phyloP scores from a whole-genome alignment of 2,888 invertebrate species.

The Megalurothrips usitatus region DNA sequence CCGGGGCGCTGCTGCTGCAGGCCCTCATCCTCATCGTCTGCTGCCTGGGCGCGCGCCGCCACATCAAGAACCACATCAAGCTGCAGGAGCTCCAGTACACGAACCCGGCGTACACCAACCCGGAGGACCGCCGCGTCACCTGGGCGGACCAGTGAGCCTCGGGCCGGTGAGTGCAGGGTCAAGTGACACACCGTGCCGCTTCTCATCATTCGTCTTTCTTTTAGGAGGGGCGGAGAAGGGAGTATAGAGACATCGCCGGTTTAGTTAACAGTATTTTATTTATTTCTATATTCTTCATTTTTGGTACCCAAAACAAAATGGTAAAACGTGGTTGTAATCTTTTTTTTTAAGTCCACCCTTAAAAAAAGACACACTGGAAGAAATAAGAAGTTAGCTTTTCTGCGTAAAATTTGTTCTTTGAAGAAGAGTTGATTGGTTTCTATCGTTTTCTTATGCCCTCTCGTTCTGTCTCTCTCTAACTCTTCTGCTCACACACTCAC shows the following conservation, averaged over 20 bases:
- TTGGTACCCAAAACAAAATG: constrained; percentile 20
- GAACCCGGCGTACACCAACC: constrained; percentile 34
- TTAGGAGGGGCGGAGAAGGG: neutral
- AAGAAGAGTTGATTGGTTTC: neutral
- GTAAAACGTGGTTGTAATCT: neutral
- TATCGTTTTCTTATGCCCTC: neutral
- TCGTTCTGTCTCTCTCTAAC: neutral
- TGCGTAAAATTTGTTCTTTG: neutral
- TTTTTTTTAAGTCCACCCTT: neutral
- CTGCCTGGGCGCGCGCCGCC: constrained; percentile 38
- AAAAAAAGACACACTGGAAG: constrained; percentile 5
- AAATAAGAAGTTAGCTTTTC: constrained; percentile 17
- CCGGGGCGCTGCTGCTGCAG: constrained; percentile 40
- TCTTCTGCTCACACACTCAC: constrained; percentile 1
- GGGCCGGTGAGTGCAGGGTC: neutral
- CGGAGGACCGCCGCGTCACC: constrained; percentile 36
- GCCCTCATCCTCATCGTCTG: constrained; percentile 39
- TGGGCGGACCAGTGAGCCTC: constrained; percentile 36
- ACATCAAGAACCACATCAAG: constrained; percentile 34
- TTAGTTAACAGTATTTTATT: constrained; percentile 18
- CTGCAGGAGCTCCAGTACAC: constrained; percentile 34
- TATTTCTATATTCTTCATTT: neutral
- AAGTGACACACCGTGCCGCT: too few species aligned
- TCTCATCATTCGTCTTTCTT: too few species aligned
- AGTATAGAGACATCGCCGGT: neutral